Percentiles rank a stretch among this genome's conserved stretches.
These are phyloP conservation scores for Diaperis boleti DNA, from an alignment of 2,888 invertebrate species.

Conservation along the genomic window DNA sequence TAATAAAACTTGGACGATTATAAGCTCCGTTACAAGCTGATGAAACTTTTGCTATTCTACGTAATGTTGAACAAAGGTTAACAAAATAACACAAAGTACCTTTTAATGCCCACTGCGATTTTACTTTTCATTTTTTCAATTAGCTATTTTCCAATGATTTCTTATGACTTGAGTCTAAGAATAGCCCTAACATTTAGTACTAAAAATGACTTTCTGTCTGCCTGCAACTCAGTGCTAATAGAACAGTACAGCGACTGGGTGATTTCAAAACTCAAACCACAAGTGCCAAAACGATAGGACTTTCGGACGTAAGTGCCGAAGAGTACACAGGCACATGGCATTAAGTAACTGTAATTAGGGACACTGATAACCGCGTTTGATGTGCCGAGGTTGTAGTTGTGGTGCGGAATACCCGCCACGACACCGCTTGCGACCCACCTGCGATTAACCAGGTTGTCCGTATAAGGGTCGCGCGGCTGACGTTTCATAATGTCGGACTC, in stretches of 20 bases:
- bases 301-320: conserved; percentile 15
- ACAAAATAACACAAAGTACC: no score
- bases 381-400: conserved; percentile 63
- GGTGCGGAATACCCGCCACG: conserved; percentile 63
- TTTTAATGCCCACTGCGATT: background rate
- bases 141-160: no score
- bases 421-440: conserved; percentile 78
- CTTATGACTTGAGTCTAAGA: no score
- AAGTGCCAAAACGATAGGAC: conserved; percentile 27
- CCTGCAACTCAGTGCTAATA: conserved; percentile 33
- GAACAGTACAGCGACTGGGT: conserved; percentile 10
- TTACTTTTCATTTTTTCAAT: background rate
- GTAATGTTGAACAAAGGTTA: no score
- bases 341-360: conserved; percentile 9
- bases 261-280: conserved; percentile 26
- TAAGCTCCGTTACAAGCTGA: no score
- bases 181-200: no score
- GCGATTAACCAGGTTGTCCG: conserved; percentile 99
- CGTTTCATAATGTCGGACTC: conserved; percentile 99
- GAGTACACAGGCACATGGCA: conserved; percentile 12
- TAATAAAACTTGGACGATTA: no score
- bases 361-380: conserved; percentile 36
- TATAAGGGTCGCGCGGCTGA: conserved; percentile 96
- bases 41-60: no score
- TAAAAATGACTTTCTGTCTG: conserved; percentile 10